phyloP scores from a whole-genome alignment of 2,888 invertebrate species.

The Odontocerum albicorne region DNA sequence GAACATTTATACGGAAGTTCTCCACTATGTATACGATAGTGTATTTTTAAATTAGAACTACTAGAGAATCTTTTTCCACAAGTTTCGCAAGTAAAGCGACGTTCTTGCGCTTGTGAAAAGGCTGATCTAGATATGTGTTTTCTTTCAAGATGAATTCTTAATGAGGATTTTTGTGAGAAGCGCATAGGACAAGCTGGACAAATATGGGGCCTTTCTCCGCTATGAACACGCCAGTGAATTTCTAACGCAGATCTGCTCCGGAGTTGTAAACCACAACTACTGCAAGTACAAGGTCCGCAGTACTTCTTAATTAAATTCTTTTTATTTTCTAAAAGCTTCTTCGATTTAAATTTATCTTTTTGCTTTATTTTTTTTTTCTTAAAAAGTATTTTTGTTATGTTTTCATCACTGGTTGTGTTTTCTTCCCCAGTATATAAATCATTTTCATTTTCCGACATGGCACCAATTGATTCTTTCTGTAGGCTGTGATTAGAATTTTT shows the following conservation, averaged over 20 bases:
- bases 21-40: constrained; percentile 46
- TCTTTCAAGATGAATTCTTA: constrained; percentile 1
- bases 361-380: too few species aligned
- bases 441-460: constrained; percentile 4
- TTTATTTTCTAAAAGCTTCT: not conserved
- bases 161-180: constrained; percentile 13
- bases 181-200: constrained; percentile 41
- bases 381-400: too few species aligned
- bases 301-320: not conserved
- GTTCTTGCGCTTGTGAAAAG: constrained; percentile 50
- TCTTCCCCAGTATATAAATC: too few species aligned
- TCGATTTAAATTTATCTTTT: too few species aligned
- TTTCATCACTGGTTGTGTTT: too few species aligned
- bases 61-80: constrained; percentile 46
- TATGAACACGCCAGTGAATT: constrained; percentile 45
- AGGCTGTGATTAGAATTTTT: too few species aligned
- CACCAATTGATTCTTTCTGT: too few species aligned
- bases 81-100: constrained; percentile 46
- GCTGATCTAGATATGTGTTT: constrained; percentile 43
- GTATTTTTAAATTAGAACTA: constrained; percentile 44
- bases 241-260: constrained; percentile 8
- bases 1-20: constrained; percentile 42
- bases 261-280: constrained; percentile 11
- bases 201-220: constrained; percentile 49
- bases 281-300: constrained; percentile 2